Base-by-base conservation (phyloP, 2,797 vertebrate genomes). In the Todus mexicanus region DNA sequence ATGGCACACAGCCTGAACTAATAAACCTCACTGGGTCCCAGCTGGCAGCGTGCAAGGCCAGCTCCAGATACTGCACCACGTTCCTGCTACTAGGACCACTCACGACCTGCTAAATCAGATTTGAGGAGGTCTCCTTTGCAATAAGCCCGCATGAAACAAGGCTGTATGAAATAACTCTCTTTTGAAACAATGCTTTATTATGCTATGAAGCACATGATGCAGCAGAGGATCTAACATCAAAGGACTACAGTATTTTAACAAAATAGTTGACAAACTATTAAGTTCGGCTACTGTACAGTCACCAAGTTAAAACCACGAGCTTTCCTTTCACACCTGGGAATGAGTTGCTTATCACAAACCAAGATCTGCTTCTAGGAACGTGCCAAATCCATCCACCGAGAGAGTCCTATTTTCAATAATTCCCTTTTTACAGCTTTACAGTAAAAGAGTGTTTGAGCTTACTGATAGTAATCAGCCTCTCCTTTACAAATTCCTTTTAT, bases 401-500 rank as follows among this genome's bases (percentile, higher is more conserved):
- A 97, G 94, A 95, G 94, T 97, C 89, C 81, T 88, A 95, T 95
- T 96, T 88, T 97, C 97, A 98, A 98, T 98, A 98, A 98, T 97
- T 97, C 97, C 97, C 97, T 98, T 98, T 98, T 98, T 98, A 98
- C 94, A 97, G 96, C 95, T 97, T 97, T 97, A 98, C 98, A 98
- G 98, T 98, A 96, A 98, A 97, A 98, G 94, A 98, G 97, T 98
- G 98, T 98, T 98, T 98, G 97, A 96, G 87, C 95, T 92, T 93
- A 95, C 97, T 98, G 98, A 99, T 98, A 97, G 96, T 97, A 98
- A 99, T 99, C 98, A 98, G 97, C 96, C 97, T 98, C 98, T 98
- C 97, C 86, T 97, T 97, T 97, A 98, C 98, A 98, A 98, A 98
- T 90, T 98, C 97, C 98, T 98, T 98, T 98, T 98, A 98, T 98